These are phyloP conservation scores for Trachymyrmex cornetzi DNA, from an alignment of 1,140 invertebrate species.

Conservation along the genomic window DNA sequence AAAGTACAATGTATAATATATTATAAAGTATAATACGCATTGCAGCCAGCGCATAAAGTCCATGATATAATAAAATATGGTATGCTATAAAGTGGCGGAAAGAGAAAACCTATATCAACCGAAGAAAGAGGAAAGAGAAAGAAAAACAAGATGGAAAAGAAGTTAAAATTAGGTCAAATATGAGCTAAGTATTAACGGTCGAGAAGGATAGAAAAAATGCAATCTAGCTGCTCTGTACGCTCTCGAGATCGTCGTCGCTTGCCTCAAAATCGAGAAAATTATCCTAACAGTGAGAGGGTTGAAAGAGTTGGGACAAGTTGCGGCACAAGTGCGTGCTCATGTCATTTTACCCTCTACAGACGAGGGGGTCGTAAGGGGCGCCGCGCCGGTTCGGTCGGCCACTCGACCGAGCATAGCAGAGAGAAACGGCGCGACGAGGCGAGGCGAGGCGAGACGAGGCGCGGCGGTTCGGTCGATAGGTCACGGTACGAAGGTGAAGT, in stretches of 20 bases:
- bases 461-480: slow-evolving; percentile 68
- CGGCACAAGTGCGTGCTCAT: slow-evolving; percentile 48
- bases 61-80: neutral
- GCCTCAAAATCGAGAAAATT: slow-evolving; percentile 30
- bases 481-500: slow-evolving; percentile 64
- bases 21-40: slow-evolving; percentile 16
- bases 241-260: neutral
- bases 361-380: slow-evolving; percentile 30
- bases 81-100: neutral
- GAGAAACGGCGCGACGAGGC: neutral
- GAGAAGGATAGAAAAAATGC: neutral
- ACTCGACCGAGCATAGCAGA: slow-evolving; percentile 14
- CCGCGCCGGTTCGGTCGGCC: slow-evolving; percentile 46
- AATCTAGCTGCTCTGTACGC: neutral
- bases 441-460: neutral
- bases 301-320: slow-evolving; percentile 14
- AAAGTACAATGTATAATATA: neutral
- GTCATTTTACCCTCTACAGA: slow-evolving; percentile 18
- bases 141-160: neutral
- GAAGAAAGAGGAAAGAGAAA: neutral
- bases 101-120: neutral
- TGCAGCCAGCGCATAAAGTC: neutral
- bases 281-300: neutral
- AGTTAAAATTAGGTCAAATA: neutral
- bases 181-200: neutral